A percentile compares a stretch with the other conserved stretches of the same genome.
phyloP scores from a whole-genome alignment of 1,140 invertebrate genomes.

The Polypedilum pembai region DNA sequence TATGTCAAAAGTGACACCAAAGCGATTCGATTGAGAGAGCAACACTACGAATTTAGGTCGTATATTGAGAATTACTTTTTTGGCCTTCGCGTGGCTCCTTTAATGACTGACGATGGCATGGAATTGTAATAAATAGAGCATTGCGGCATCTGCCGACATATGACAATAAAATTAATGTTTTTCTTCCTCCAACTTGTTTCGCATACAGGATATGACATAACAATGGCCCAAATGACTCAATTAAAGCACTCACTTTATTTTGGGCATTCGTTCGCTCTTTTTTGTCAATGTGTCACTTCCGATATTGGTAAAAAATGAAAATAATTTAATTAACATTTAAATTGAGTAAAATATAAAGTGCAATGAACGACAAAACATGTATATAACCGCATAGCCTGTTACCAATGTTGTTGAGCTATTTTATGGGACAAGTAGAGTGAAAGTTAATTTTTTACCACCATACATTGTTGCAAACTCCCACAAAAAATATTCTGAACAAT shows the following conservation, averaged over 20 bases:
- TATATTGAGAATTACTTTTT: no score
- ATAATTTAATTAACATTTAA: constrained; percentile 15
- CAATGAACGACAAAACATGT: constrained; percentile 8
- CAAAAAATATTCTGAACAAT: not conserved
- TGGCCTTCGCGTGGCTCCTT: no score
- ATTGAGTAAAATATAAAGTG: not conserved
- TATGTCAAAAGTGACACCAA: no score
- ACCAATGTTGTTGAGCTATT: not conserved
- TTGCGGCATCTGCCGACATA: not conserved
- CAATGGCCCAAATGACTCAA: not conserved
- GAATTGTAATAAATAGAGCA: constrained; percentile 6
- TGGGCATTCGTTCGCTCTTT: no score
- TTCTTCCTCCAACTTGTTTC: no score
- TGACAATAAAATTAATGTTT: not conserved
- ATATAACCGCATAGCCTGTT: not conserved
- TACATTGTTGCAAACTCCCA: not conserved
- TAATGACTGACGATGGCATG: not conserved
- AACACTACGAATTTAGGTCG: no score
- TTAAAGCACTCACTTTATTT: not conserved
- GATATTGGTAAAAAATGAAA: constrained; percentile 9
- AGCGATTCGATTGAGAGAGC: no score
- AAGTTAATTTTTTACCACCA: not conserved
- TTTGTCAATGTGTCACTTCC: not conserved
- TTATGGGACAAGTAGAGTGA: constrained; percentile 2
- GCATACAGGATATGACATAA: not conserved